Base-by-base conservation (phyloP, 2,113 vertebrate genomes). In the Gobio gobio region DNA sequence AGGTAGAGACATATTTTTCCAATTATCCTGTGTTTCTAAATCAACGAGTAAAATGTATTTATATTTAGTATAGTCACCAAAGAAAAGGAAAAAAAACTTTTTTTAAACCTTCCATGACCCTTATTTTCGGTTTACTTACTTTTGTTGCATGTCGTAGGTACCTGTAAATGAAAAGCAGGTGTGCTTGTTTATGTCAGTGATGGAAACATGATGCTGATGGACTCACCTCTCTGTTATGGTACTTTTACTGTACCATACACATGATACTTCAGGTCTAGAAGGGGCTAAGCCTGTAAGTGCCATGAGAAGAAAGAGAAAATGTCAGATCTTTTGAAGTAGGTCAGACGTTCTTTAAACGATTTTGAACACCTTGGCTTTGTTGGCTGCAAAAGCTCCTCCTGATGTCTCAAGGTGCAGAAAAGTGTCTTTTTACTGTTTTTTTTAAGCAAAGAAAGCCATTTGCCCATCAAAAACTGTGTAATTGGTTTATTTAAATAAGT, bases 401-500 rank as follows among this genome's bases (percentile, higher is more conserved):
- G 72, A 47, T 18, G 13, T 51, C 45, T 75, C n/a, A 16, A 26
- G 43, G 3, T 40, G 3, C 10, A 66, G 79, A 66, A 45, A 82
- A 68, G 24, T 68, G 2, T 13, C 22, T 82, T 63, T 74, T 29
- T 66, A 13, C 47, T 59, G 33, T 22, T 75, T 22, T 56, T 66
- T 49, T 70, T 10, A 78, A 47, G 7, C 24, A 51, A 78, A 20
- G 22, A 56, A 79, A 54, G 45, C 40, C 43, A 40, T 58, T 74
- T 43, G 61, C 51, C 54, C 10, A 24, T 29, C 45, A 61, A n/a
- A 83, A 75, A 59, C 9, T 81, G 22, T 85, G n/a, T 83, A 83
- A 81, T 85, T 75, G 76, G 59, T 87, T 83, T 86, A 82, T 86
- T 84, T 76, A 84, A 84, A 77, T 82, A 43, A 82, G 82, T 8